These are phyloP conservation scores for Aphelenchoides besseyi DNA, from an alignment of 1,140 invertebrate genomes.

Conservation along the genomic window DNA sequence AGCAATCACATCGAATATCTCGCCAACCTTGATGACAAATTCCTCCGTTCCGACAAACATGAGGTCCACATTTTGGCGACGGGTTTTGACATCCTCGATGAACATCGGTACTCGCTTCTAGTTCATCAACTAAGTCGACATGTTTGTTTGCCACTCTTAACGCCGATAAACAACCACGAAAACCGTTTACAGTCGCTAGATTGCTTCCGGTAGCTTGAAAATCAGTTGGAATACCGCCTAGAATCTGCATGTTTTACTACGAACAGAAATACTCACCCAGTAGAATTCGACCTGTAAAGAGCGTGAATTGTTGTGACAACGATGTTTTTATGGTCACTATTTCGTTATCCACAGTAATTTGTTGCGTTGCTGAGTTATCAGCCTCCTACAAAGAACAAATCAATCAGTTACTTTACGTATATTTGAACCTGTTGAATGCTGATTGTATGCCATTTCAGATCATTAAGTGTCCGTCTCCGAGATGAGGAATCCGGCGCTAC, in stretches of 20 bases:
- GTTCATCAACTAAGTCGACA: constrained; percentile 25
- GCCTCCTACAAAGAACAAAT: constrained; percentile 16
- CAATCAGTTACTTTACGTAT: too few relatives aligned
- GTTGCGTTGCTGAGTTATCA: background rate
- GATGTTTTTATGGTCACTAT: background rate
- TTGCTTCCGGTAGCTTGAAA: background rate
- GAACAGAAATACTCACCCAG: constrained; percentile 14
- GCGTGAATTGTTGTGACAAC: constrained; percentile 9
- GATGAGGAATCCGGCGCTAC: constrained; percentile 10
- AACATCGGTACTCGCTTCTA: background rate
- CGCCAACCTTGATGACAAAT: constrained; percentile 54
- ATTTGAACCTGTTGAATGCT: constrained; percentile 27
- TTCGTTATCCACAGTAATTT: constrained; percentile 30
- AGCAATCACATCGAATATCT: constrained; percentile 52
- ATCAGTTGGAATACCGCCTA: constrained; percentile 22
- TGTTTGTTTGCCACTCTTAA: constrained; percentile 29
- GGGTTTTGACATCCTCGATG: constrained; percentile 23
- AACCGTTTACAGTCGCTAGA: constrained; percentile 19
- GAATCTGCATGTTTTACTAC: background rate
- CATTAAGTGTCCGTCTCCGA: constrained; percentile 21
- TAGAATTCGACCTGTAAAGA: constrained; percentile 21
- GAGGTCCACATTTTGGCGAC: constrained; percentile 37
- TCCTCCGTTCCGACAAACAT: constrained; percentile 48
- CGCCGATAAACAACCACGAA: constrained; percentile 30
- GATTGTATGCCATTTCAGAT: constrained; percentile 36